Percentiles rank a stretch among this genome's conserved stretches.
These are phyloP conservation scores for Scaptomyza reducta DNA, from an alignment of 2,888 invertebrate species.

Conservation along the genomic window DNA sequence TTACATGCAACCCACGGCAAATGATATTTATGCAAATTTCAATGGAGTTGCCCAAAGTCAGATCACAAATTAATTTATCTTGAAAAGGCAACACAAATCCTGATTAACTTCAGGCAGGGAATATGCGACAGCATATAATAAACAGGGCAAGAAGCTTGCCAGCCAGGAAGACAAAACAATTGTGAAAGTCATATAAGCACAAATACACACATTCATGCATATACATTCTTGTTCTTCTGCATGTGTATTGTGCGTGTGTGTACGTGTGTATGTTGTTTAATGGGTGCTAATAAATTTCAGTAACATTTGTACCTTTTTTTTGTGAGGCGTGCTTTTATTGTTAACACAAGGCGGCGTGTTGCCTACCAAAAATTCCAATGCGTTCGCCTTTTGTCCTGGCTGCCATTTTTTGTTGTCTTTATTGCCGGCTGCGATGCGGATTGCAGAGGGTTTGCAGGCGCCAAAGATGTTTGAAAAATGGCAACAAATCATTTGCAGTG, in stretches of 20 bases:
- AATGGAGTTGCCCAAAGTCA: slow-evolving; percentile 53
- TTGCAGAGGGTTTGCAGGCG: slow-evolving; percentile 37
- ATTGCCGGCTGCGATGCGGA: slow-evolving; percentile 51
- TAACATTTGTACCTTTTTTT: slow-evolving; percentile 73
- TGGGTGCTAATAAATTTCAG: slow-evolving; percentile 71
- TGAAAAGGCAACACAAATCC: slow-evolving; percentile 67
- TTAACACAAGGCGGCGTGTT: slow-evolving; percentile 67
- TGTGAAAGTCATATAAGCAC: slow-evolving; percentile 45
- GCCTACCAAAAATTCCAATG: slow-evolving; percentile 55
- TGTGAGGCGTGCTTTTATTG: slow-evolving; percentile 60
- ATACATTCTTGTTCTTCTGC: slow-evolving; percentile 5
- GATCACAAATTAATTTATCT: slow-evolving; percentile 73
- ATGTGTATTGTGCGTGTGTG: slow-evolving; percentile 21
- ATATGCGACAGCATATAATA: slow-evolving; percentile 56
- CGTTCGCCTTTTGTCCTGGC: slow-evolving; percentile 44
- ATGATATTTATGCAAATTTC: slow-evolving; percentile 74
- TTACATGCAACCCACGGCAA: slow-evolving; percentile 58
- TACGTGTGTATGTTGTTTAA: slow-evolving; percentile 57
- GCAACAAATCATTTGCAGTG: slow-evolving; percentile 72
- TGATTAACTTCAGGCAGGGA: slow-evolving; percentile 68
- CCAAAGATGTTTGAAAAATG: slow-evolving; percentile 73
- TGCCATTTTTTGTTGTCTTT: slow-evolving; percentile 60
- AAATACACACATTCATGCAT: slow-evolving; percentile 23
- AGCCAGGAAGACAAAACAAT: slow-evolving; percentile 68
- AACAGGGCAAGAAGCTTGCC: slow-evolving; percentile 60